Evolutionary conservation across 2,797 vertebrate genomes (phyloP).

Genomic region (Thamnophis elegans): DNA sequence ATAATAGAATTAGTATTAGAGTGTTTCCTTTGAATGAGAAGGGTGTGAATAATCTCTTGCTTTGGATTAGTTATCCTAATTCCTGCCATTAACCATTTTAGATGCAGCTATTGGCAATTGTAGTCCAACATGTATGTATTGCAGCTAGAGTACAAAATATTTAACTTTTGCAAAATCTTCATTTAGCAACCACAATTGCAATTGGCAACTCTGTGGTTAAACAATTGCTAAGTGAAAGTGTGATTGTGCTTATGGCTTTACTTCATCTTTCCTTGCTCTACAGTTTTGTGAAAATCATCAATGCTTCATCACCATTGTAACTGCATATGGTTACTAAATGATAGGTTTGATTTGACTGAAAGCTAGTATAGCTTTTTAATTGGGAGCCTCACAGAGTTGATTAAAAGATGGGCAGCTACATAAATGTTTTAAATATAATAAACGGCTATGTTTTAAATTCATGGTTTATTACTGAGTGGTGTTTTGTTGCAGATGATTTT

Average conservation of each 20-base stretch:
- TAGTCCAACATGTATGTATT: background rate
- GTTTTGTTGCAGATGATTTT: background rate
- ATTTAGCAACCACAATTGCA: background rate
- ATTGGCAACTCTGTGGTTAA: background rate
- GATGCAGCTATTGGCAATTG: background rate
- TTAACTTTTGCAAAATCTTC: background rate
- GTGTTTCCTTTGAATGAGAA: background rate
- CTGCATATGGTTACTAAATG: background rate
- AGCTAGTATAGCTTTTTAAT: background rate
- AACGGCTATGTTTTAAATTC: background rate
- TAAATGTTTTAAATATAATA: background rate
- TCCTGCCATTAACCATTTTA: background rate
- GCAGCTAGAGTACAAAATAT: background rate
- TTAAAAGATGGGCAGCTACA: background rate
- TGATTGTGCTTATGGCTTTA: background rate
- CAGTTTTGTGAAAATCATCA: background rate
- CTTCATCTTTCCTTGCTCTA: background rate
- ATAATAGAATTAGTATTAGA: background rate
- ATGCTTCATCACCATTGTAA: background rate
- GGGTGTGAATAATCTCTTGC: background rate
- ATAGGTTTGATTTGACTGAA: background rate
- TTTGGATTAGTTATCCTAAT: background rate
- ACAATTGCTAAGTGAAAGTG: background rate
- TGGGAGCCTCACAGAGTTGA: background rate
- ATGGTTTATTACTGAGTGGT: background rate